A percentile compares a stretch with the other conserved stretches of the same genome.
Conservation (phyloP, 2,113 vertebrate species). For the Tachysurus fulvidraco region DNA sequence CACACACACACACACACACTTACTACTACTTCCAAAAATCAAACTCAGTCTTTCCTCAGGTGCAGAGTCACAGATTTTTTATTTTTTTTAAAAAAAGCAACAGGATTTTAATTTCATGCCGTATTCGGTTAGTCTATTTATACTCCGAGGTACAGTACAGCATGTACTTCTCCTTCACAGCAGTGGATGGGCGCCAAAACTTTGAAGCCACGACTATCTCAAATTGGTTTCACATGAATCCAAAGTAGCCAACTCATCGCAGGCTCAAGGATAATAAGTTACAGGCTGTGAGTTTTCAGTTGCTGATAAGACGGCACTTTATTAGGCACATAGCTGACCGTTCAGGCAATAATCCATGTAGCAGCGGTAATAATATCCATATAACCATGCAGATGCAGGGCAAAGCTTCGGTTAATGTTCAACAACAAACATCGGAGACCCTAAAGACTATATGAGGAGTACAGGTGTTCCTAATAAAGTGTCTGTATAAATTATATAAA, state of each 20-base stretch:
- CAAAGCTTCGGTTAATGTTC: not conserved
- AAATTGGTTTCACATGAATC: constrained; percentile 34
- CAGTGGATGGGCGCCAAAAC: not conserved
- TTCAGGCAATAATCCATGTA: not conserved
- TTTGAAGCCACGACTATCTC: constrained; percentile 15
- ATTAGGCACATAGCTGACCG: too few species aligned
- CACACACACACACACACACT: not conserved
- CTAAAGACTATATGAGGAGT: not conserved
- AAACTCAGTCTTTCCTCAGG: not conserved
- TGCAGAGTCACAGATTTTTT: not conserved
- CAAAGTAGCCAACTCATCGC: constrained; percentile 4
- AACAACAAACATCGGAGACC: not conserved
- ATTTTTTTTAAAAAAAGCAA: not conserved
- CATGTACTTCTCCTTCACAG: constrained; percentile 13
- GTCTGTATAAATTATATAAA: not conserved
- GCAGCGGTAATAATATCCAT: not conserved
- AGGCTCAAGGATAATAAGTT: constrained; percentile 2
- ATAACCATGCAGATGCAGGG: not conserved
- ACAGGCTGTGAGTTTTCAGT: not conserved
- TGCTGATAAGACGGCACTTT: not conserved
- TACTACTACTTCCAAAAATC: constrained; percentile 19
- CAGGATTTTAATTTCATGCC: constrained; percentile 1
- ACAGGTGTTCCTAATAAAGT: not conserved
- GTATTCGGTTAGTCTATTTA: not conserved
- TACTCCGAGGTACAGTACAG: not conserved